Evolutionary conservation across 2,113 vertebrate species (phyloP), one percentile per base, ranked within the genome.

Genomic region (Camelus bactrianus): DNA sequence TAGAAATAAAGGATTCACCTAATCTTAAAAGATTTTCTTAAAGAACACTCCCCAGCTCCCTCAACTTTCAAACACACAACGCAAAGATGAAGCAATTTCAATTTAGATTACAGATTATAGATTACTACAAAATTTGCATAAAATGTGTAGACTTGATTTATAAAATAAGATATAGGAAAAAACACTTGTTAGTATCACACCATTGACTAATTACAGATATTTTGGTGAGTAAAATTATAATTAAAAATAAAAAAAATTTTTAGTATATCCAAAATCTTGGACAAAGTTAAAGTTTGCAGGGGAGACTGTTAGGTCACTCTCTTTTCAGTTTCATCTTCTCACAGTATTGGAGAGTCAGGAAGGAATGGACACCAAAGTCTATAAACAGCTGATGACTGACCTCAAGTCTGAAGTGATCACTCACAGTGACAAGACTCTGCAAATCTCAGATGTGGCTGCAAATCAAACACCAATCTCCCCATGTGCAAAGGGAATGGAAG

Each of bases 391-490:
- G 69, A 93, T n/a, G 64, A 42, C 50, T 90, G 58, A 94, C 75
- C 73, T 89, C n/a, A 72, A 38, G 89, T 96, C 82, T 93, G 88
- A 75, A 69, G 65, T 46, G 89, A 72, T 85, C 73, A 56, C 54
- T 50, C 42, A 92, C 30, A 62, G 54, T 65, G 69, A 93, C 79
- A 93, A 93, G 62, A 90, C 69, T 93, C 82, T 3, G 19, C 69
- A 97, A 91, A 97, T 93, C 93, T 96, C 75, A 65, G 67, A 52
- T 14, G 16, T 46, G 85, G 54, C 69, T 92, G n/a, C 84, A 95
- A 95, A 96, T 96, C 93, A 93, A 95, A 91, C 24, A 60, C 28
- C 1, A 6, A 38, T 72, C 64, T 87, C n/a, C 28, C 60, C 58
- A 19, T 62, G 46, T 50, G n/a, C 82, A 70, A n/a, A 26, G 70